A percentile compares a stretch with the other conserved stretches of the same genome.
Conservation (phyloP, 2,113 vertebrate species). For the Pardalotus punctatus region DNA sequence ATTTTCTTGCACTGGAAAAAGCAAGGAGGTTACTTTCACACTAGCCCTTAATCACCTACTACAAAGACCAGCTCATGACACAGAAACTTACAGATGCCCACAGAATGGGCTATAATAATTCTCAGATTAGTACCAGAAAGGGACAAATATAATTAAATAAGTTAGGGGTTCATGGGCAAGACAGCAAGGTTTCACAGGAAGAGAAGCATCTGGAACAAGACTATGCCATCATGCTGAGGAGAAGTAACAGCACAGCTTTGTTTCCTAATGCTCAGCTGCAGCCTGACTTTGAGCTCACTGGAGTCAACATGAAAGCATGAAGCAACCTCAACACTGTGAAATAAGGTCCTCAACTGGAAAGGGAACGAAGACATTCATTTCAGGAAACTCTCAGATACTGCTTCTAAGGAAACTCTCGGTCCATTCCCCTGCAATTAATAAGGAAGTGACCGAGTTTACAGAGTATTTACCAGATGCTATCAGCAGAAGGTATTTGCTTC, state of each 20-base stretch:
- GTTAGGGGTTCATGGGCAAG: rapidly evolving
- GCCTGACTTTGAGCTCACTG: not conserved
- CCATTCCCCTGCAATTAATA: not conserved
- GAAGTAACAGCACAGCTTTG: not conserved
- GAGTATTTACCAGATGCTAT: not conserved
- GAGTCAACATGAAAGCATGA: not conserved
- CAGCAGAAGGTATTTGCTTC: not conserved
- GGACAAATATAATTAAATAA: not conserved
- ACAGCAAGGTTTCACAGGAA: not conserved
- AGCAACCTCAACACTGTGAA: not conserved
- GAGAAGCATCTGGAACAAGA: not conserved
- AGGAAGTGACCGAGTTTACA: not conserved
- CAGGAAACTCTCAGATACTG: not conserved
- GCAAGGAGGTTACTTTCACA: not conserved
- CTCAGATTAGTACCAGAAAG: not conserved
- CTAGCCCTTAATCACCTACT: not conserved
- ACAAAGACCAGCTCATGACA: not conserved
- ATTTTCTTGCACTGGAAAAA: not conserved
- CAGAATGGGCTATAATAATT: not conserved
- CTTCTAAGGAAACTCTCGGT: not conserved
- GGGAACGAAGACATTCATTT: not conserved
- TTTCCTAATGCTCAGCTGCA: not conserved
- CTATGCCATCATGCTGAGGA: not conserved
- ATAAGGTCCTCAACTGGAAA: not conserved
- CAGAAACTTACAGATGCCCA: not conserved